Evolutionary conservation across 2,888 invertebrate species (phyloP).

Genomic region (Tridacna crocea): DNA sequence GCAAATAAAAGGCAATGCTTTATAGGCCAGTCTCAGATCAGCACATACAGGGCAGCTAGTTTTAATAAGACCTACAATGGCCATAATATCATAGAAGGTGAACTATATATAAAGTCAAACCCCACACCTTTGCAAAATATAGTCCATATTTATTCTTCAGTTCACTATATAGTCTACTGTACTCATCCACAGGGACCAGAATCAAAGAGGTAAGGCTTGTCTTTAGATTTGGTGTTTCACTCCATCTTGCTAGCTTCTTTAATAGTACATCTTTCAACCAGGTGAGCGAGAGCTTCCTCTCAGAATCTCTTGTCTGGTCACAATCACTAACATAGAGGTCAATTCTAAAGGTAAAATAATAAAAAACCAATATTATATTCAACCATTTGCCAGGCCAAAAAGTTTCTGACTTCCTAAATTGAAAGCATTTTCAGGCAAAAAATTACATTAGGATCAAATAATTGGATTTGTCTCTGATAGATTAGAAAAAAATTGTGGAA

Average conservation of each 20-base stretch:
- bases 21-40: too few relatives aligned
- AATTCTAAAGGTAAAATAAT: conserved; percentile 44
- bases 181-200: conserved; percentile 89
- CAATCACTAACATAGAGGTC: conserved; percentile 36
- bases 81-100: too few relatives aligned
- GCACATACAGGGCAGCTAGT: too few relatives aligned
- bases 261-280: conserved; percentile 79
- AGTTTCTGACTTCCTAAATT: too few relatives aligned
- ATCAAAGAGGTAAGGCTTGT: conserved; percentile 86
- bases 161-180: conserved; percentile 89
- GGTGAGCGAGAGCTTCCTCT: conserved; percentile 58
- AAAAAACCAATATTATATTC: not conserved
- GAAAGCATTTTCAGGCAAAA: too few relatives aligned
- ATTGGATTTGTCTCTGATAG: too few relatives aligned
- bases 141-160: conserved; percentile 92
- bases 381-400: too few relatives aligned
- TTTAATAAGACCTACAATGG: too few relatives aligned
- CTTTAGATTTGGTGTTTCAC: conserved; percentile 71
- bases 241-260: conserved; percentile 80
- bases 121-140: conserved; percentile 88
- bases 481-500: too few relatives aligned
- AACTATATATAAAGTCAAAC: too few relatives aligned
- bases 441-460: too few relatives aligned
- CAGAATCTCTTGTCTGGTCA: conserved; percentile 46
- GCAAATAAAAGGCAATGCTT: too few relatives aligned